These are phyloP conservation scores for Nephila pilipes DNA, from an alignment of 1,140 invertebrate species.

Conservation along the genomic window DNA sequence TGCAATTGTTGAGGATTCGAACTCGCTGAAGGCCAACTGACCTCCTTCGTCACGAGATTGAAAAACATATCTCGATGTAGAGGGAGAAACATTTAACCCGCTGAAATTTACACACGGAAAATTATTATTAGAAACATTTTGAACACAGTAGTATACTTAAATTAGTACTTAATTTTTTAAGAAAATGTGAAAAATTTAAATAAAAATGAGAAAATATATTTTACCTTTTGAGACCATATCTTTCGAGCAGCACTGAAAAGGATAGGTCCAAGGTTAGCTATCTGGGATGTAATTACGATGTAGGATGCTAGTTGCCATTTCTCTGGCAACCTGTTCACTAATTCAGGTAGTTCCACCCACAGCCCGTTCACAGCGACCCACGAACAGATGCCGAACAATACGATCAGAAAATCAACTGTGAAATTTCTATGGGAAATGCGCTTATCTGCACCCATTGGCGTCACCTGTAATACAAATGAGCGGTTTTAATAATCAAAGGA, in stretches of 20 bases:
- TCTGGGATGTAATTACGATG: constrained; percentile 89
- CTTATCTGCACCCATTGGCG: constrained; percentile 27
- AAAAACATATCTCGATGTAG: no score
- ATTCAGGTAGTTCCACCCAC: constrained; percentile 92
- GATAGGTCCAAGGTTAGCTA: constrained; percentile 94
- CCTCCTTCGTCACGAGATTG: no score
- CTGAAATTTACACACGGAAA: no score
- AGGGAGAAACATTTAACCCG: no score
- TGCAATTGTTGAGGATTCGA: no score
- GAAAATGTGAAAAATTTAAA: no score
- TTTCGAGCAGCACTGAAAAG: constrained; percentile 83
- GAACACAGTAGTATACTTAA: no score
- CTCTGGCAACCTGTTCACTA: constrained; percentile 91
- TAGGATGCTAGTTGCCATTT: constrained; percentile 93
- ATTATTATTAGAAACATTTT: no score
- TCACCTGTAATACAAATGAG: constrained; percentile 35
- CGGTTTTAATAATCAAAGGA: no score
- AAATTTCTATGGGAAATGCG: background rate
- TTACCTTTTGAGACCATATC: constrained; percentile 71
- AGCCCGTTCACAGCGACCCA: constrained; percentile 95
- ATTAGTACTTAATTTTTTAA: no score
- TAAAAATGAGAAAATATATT: background rate
- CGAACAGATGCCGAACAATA: constrained; percentile 91
- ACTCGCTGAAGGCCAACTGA: no score
- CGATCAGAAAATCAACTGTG: constrained; percentile 85